phyloP scores from a whole-genome alignment of 2,888 invertebrate genomes.

The Apamea sordens region DNA sequence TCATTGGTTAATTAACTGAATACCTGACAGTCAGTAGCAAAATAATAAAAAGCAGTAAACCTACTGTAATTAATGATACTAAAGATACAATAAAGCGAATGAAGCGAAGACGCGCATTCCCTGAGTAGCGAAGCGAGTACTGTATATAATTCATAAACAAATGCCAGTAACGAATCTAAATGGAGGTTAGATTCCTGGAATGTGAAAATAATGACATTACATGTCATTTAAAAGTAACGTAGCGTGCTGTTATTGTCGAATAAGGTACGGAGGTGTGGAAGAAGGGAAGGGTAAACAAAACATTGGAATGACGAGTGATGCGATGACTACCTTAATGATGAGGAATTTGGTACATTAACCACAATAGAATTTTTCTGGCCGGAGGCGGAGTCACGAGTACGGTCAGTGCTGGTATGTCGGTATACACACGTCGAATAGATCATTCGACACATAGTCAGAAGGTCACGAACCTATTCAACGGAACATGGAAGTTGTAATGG shows the following conservation, averaged over 20 bases:
- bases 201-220: conserved; percentile 76
- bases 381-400: conserved; percentile 84
- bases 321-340: conserved; percentile 84
- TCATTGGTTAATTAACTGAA: conserved; percentile 69
- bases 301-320: conserved; percentile 77
- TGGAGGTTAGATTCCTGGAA: conserved; percentile 81
- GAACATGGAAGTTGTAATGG: conserved; percentile 71
- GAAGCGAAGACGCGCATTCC: conserved; percentile 78
- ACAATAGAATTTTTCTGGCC: conserved; percentile 89
- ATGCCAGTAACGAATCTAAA: conserved; percentile 78
- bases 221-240: conserved; percentile 75
- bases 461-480: conserved; percentile 80
- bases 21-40: conserved; percentile 60
- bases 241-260: conserved; percentile 74
- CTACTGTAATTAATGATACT: conserved; percentile 70
- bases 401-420: conserved; percentile 79
- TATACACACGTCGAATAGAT: conserved; percentile 75
- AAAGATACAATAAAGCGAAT: conserved; percentile 67
- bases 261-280: conserved; percentile 71
- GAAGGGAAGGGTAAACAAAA: conserved; percentile 80
- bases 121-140: conserved; percentile 68
- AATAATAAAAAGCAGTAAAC: conserved; percentile 69
- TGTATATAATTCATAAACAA: conserved; percentile 76
- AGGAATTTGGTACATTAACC: conserved; percentile 89
- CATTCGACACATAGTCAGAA: conserved; percentile 78